Evolutionary conservation across 1,140 invertebrate genomes (phyloP), one percentile per base, ranked within the genome.

Genomic region (Dreissena polymorpha): DNA sequence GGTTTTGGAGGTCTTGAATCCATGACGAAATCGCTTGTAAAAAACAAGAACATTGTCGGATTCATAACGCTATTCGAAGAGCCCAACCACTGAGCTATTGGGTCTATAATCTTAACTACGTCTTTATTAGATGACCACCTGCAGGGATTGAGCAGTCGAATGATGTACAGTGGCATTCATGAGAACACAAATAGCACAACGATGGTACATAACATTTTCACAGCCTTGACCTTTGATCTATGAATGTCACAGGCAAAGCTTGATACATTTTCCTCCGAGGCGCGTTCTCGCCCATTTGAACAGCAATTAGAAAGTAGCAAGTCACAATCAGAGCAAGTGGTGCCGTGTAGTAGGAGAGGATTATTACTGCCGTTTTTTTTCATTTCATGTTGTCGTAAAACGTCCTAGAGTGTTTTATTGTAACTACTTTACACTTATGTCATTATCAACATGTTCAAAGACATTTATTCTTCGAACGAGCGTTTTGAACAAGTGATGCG

Each of bases 61-160:
- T 99, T 99, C 86, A 99, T 97, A 94, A 97, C 99, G 50, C 97
- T 98, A 92, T 99, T 99, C n/a, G 97, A 97, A 0, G 97, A 95
- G 0, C 98, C 98, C 10, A 99, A 94, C 98, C 98, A 99, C 92
- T 99, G 98, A 0, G 98, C 97, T 27, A 99, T 95, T 0, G 98
- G 98, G 0, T 94, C 96, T 0, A 96, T 95, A 1, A 97, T 95
- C 18, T 96, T 95, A 0, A 98, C 93, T 18, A 97, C 93, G 74
- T 95, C 88, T 97, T 96, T 94, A 51, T 87, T 72, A 5, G 64
- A 39, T n/a, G 84, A 70, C 0, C 67, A 60, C 49, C 81, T 49
- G 68, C 78, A 91, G 51, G 86, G 89, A 12, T 88, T 51, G 51
- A 82, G 85, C 12, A 92, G 73, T 49, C 88, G 65, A 14, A 92